phyloP scores from a whole-genome alignment of 37 sponge, comb jelly and placozoan genomes.

The Geodia barretti region DNA sequence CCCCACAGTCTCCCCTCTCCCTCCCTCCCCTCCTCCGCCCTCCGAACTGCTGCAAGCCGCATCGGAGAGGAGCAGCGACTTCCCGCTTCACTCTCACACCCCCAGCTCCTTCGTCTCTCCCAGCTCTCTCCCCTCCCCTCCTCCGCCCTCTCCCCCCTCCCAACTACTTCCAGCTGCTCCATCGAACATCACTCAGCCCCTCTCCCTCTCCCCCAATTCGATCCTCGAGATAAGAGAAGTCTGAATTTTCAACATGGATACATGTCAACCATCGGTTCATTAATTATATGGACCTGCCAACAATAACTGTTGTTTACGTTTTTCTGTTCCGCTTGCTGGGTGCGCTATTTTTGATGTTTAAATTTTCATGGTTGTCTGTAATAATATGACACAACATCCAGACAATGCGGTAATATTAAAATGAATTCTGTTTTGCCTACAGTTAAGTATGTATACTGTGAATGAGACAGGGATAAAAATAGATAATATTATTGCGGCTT shows the following conservation, averaged over 20 bases:
- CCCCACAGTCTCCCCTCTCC: conserved; percentile 11
- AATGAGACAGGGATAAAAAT: too few species aligned
- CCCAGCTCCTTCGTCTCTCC: conserved; percentile 34
- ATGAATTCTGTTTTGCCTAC: too few species aligned
- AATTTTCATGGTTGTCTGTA: too few species aligned
- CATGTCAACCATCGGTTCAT: too few species aligned
- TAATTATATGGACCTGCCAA: too few species aligned
- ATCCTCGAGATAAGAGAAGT: conserved; percentile 45
- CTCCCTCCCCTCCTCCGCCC: conserved; percentile 17
- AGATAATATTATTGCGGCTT: too few species aligned
- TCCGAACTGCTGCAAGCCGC: neutral
- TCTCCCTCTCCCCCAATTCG: conserved; percentile 16
- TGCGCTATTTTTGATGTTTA: too few species aligned
- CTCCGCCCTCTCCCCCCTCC: conserved; percentile 43
- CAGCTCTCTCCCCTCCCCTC: conserved; percentile 18
- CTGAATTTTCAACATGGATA: too few species aligned
- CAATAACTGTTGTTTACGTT: too few species aligned
- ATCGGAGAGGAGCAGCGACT: neutral
- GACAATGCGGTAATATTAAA: too few species aligned
- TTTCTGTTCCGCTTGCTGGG: too few species aligned
- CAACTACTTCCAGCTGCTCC: conserved; percentile 30
- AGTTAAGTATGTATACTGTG: neutral
- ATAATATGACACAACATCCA: too few species aligned
- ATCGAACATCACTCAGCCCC: conserved; percentile 1
- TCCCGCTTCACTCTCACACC: conserved; percentile 17